Evolutionary conservation across 2,888 invertebrate genomes (phyloP).

Genomic region (Oligia latruncula): DNA sequence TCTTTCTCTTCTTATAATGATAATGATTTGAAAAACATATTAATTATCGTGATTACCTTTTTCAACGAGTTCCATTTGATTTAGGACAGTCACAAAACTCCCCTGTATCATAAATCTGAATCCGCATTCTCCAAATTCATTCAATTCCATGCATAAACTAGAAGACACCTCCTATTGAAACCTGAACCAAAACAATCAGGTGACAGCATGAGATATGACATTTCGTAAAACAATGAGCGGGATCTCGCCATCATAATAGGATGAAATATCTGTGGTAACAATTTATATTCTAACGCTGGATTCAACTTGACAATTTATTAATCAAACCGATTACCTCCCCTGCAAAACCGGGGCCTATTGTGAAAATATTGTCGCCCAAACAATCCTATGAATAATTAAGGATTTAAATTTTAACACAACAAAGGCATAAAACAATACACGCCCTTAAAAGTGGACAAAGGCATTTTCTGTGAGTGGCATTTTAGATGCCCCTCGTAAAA

Average conservation of each 20-base stretch:
- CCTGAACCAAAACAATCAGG: constrained; percentile 86
- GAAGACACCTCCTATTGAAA: constrained; percentile 75
- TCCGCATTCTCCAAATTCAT: constrained; percentile 63
- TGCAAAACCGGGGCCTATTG: constrained; percentile 86
- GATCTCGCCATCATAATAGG: constrained; percentile 86
- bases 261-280: constrained; percentile 90
- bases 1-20: neutral
- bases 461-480: constrained; percentile 85
- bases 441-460: constrained; percentile 88
- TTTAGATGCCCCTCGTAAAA: constrained; percentile 81
- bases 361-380: constrained; percentile 89
- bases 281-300: constrained; percentile 89
- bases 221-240: constrained; percentile 89
- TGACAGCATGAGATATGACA: constrained; percentile 89
- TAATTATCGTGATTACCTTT: neutral
- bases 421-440: constrained; percentile 89
- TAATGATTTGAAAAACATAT: neutral
- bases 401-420: constrained; percentile 90
- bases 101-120: constrained; percentile 43
- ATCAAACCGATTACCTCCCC: constrained; percentile 90
- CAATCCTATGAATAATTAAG: constrained; percentile 90
- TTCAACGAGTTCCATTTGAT: neutral
- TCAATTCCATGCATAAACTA: constrained; percentile 70
- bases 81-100: neutral
- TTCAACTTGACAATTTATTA: constrained; percentile 90